These are phyloP conservation scores for Aethes cnicana DNA, from an alignment of 2,888 invertebrate species.

Conservation along the genomic window DNA sequence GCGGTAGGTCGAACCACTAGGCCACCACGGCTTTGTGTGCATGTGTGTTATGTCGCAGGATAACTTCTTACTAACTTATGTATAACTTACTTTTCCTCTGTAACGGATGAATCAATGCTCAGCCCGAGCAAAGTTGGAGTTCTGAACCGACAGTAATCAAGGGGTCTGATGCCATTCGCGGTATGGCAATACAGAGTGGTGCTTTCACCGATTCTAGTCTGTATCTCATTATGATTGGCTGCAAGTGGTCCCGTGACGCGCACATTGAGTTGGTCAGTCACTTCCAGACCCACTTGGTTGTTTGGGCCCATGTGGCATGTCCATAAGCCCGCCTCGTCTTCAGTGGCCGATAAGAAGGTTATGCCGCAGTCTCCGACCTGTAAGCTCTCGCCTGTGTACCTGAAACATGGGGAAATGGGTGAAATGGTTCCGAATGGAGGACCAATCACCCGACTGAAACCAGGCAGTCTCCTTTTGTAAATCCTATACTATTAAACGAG, in stretches of 20 bases:
- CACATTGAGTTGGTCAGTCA: conserved; percentile 55
- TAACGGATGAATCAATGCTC: conserved; percentile 62
- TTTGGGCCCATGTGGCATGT: conserved; percentile 74
- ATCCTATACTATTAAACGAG: no score
- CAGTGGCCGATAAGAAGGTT: conserved; percentile 55
- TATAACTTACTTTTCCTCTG: conserved; percentile 61
- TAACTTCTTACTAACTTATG: neutral
- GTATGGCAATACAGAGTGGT: conserved; percentile 67
- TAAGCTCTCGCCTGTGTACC: conserved; percentile 69
- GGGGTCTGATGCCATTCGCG: conserved; percentile 60
- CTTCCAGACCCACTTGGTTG: conserved; percentile 58
- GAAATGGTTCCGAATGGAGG: no score
- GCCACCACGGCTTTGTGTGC: no score
- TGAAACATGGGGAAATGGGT: no score
- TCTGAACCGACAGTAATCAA: conserved; percentile 76
- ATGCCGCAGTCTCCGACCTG: conserved; percentile 72
- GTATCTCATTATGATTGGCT: conserved; percentile 51
- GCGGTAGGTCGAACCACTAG: no score
- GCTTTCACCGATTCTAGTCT: conserved; percentile 41
- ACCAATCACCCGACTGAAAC: no score
- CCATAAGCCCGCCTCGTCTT: conserved; percentile 67
- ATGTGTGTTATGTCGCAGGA: no score
- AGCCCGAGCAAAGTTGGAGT: conserved; percentile 64
- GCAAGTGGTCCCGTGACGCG: conserved; percentile 72
- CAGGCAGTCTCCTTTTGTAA: no score